Evolutionary conservation across 2,888 invertebrate genomes (phyloP).

Genomic region (Cryptosula pallasiana): DNA sequence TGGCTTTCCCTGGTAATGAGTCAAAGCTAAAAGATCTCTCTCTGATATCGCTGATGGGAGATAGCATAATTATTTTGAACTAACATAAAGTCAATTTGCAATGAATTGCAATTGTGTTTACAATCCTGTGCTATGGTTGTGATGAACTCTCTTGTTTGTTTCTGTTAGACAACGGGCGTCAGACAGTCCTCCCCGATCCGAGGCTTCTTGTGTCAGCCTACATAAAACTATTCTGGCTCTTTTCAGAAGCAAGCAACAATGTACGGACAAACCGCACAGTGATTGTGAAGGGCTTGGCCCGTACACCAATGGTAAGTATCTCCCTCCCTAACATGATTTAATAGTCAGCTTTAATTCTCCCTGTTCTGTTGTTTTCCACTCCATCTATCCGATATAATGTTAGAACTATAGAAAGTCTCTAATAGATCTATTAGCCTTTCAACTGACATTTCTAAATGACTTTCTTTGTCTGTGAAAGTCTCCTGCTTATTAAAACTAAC

Average conservation of each 20-base stretch:
- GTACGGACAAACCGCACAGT: constrained; percentile 25
- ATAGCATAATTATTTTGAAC: constrained; percentile 26
- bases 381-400: no score
- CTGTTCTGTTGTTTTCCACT: background rate
- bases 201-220: constrained; percentile 20
- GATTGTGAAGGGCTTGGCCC: constrained; percentile 26
- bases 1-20: background rate
- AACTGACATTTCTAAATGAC: background rate
- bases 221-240: constrained; percentile 24
- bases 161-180: constrained; percentile 10
- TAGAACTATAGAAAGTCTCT: background rate
- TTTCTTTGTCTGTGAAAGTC: background rate
- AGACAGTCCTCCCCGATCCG: background rate
- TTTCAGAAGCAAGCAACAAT: constrained; percentile 25
- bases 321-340: background rate
- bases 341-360: background rate
- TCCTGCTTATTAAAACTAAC: no score
- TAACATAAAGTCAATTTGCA: no score
- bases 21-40: background rate
- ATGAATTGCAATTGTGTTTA: no score
- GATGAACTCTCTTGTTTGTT: no score
- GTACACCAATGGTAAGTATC: constrained; percentile 27
- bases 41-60: constrained; percentile 15
- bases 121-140: background rate
- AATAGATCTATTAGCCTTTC: background rate